Percentiles rank a stretch among this genome's conserved stretches.
Evolutionary conservation across 2,888 invertebrate species (phyloP).

Genomic region (Leptopilina drosophilae): DNA sequence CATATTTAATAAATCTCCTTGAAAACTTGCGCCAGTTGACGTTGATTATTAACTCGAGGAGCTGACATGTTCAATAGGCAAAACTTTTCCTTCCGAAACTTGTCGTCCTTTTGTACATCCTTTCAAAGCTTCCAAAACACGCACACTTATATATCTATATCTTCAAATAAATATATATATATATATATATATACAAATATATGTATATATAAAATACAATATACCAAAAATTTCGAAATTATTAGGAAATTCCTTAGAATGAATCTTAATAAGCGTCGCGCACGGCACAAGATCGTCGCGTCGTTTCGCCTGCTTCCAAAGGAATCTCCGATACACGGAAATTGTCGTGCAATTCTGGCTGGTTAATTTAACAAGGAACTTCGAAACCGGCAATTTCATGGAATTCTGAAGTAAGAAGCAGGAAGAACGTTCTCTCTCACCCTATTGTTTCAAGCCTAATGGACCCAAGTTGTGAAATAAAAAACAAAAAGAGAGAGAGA

Average conservation of each 20-base stretch:
- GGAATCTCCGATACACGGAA: slow-evolving; percentile 30
- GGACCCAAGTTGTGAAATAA: slow-evolving; percentile 45
- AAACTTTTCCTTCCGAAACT: not conserved
- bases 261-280: slow-evolving; percentile 17
- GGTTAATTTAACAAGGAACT: slow-evolving; percentile 41
- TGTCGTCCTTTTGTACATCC: too few species aligned
- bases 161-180: too few species aligned
- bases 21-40: not conserved
- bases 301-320: not conserved
- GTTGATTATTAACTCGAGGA: slow-evolving; percentile 17
- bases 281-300: not conserved
- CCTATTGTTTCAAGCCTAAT: slow-evolving; percentile 39
- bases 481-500: slow-evolving; percentile 33
- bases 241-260: slow-evolving; percentile 10
- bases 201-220: not conserved
- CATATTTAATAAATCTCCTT: slow-evolving; percentile 34
- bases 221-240: not conserved
- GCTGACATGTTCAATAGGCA: not conserved
- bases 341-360: slow-evolving; percentile 40
- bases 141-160: too few species aligned
- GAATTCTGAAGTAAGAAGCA: slow-evolving; percentile 32
- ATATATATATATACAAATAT: too few species aligned
- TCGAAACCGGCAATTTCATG: slow-evolving; percentile 38
- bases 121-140: too few species aligned
- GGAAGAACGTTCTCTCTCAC: slow-evolving; percentile 22